phyloP scores from a whole-genome alignment of 2,888 invertebrate species.

The Drosophila pseudotakahashii region DNA sequence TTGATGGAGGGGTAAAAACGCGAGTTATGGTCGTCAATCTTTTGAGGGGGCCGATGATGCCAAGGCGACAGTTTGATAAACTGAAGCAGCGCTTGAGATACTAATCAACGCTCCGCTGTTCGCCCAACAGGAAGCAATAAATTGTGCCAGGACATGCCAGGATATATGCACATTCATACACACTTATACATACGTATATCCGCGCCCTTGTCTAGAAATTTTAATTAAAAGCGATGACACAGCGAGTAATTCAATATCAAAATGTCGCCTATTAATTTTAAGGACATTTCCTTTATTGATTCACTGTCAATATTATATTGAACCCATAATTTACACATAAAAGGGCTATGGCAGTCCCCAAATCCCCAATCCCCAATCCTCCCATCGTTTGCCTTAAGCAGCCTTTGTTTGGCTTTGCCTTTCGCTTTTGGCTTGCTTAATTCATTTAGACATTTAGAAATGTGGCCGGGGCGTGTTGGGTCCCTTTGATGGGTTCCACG shows the following conservation, averaged over 20 bases:
- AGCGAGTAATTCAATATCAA: constrained; percentile 82
- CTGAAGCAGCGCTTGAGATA: constrained; percentile 66
- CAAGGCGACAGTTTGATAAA: constrained; percentile 75
- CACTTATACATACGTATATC: neutral
- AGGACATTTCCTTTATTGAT: constrained; percentile 81
- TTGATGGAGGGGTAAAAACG: neutral
- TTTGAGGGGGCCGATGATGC: constrained; percentile 32
- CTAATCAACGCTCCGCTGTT: constrained; percentile 70
- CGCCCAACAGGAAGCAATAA: constrained; percentile 77
- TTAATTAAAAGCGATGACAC: constrained; percentile 84
- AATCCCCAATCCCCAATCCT: neutral
- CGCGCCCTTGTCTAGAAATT: constrained; percentile 77
- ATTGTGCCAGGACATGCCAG: constrained; percentile 62
- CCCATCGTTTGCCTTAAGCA: constrained; percentile 4
- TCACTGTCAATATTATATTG: constrained; percentile 81
- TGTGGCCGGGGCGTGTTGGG: constrained; percentile 30
- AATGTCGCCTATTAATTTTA: constrained; percentile 82
- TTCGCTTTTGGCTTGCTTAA: constrained; percentile 36
- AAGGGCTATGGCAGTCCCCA: constrained; percentile 50
- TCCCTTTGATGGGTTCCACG: constrained; percentile 38
- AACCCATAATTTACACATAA: constrained; percentile 79
- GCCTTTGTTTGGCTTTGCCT: constrained; percentile 43
- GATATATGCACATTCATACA: constrained; percentile 8
- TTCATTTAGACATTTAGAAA: constrained; percentile 53
- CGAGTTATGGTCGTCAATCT: constrained; percentile 72